phyloP scores from a whole-genome alignment of 1,140 invertebrate species.

The Heliconius hermathena region DNA sequence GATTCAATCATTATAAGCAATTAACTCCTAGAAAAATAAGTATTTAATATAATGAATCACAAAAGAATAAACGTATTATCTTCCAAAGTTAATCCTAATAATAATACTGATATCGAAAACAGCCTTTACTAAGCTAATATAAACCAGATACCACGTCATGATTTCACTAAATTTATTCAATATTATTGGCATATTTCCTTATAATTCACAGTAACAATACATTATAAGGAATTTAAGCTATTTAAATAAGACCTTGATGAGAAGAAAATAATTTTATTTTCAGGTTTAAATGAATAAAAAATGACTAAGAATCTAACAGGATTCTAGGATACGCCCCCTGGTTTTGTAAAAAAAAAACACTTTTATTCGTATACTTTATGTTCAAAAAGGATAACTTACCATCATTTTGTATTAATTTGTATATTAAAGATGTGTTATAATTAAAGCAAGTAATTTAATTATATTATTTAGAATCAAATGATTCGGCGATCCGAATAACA shows the following conservation, averaged over 20 bases:
- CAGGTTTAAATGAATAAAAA: not conserved
- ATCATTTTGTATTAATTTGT: constrained; percentile 37
- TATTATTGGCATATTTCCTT: not conserved
- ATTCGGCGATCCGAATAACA: constrained; percentile 11
- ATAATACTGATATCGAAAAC: constrained; percentile 19
- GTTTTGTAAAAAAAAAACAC: constrained; percentile 17
- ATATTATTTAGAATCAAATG: not conserved
- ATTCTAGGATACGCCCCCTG: constrained; percentile 44
- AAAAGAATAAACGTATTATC: not conserved
- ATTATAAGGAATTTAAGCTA: not conserved
- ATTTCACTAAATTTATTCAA: constrained; percentile 18
- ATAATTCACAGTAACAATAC: not conserved
- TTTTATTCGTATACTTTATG: not conserved
- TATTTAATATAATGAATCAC: not conserved
- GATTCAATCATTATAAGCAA: not conserved
- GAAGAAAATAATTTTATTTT: not conserved
- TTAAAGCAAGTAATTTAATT: constrained; percentile 6
- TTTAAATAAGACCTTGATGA: not conserved
- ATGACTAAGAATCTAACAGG: constrained; percentile 9
- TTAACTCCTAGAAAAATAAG: not conserved
- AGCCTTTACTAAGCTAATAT: constrained; percentile 1
- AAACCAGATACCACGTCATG: constrained; percentile 3
- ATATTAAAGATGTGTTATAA: not conserved
- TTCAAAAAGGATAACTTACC: constrained; percentile 32
- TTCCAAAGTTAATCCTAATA: constrained; percentile 15